A percentile compares a stretch with the other conserved stretches of the same genome.
These are phyloP conservation scores for Channa maculata DNA, from an alignment of 2,113 vertebrate genomes.

Conservation along the genomic window DNA sequence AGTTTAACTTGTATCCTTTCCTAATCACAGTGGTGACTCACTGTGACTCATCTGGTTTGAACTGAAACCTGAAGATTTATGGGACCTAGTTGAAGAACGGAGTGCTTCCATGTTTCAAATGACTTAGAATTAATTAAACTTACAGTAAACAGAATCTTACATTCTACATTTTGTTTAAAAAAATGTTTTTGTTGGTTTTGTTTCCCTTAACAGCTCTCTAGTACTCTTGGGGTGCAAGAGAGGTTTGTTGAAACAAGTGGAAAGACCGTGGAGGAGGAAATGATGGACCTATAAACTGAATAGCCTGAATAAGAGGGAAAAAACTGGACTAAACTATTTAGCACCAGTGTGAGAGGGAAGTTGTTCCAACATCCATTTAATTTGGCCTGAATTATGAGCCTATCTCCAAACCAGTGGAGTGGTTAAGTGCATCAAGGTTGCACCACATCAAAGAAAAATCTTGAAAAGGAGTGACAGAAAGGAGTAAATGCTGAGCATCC, in stretches of 20 bases:
- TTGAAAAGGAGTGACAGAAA: conserved; percentile 4
- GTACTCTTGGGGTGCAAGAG: conserved; percentile 93
- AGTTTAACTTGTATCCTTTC: conserved; percentile 96
- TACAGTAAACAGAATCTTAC: neutral
- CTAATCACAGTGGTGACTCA: conserved; percentile 60
- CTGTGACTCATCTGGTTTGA: conserved; percentile 65
- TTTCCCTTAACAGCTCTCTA: conserved; percentile 85
- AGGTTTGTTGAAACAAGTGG: conserved; percentile 86
- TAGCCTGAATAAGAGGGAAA: conserved; percentile 19
- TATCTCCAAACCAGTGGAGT: conserved; percentile 13
- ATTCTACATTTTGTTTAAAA: neutral
- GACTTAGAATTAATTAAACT: neutral
- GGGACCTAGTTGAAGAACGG: neutral
- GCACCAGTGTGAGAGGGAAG: conserved; percentile 17
- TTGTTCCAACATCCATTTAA: conserved; percentile 48
- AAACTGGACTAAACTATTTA: conserved; percentile 28
- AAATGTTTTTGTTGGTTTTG: neutral
- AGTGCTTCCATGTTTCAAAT: neutral
- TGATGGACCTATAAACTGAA: conserved; percentile 84
- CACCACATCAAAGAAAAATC: conserved; percentile 23
- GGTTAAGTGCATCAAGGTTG: conserved; percentile 35
- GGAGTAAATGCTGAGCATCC: conserved; percentile 6
- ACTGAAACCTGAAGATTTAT: conserved; percentile 34
- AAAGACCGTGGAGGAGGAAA: conserved; percentile 88
- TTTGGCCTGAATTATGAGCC: conserved; percentile 49